Conservation (phyloP, 2,113 vertebrate species). For the Leiothrix lutea region DNA sequence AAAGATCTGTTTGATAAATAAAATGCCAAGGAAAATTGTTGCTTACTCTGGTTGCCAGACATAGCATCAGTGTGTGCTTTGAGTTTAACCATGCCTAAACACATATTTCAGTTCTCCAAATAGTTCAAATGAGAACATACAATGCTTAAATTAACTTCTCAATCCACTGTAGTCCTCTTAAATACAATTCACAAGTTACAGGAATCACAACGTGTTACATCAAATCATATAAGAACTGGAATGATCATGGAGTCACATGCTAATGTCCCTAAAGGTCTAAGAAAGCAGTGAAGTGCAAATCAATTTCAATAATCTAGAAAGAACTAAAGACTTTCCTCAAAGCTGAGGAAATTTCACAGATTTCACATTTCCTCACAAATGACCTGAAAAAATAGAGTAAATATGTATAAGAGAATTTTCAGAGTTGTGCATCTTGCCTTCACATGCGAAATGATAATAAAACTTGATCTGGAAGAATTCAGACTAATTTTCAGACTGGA, state of each 20-base stretch:
- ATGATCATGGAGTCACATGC: not conserved
- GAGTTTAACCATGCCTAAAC: slow-evolving; percentile 19
- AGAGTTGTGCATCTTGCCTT: not conserved
- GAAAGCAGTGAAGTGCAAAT: slow-evolving; percentile 1
- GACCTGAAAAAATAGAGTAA: not conserved
- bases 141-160: slow-evolving; percentile 18
- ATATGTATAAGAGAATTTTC: not conserved
- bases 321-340: not conserved
- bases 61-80: not conserved
- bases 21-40: slow-evolving; percentile 20
- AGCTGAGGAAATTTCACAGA: not conserved
- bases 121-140: not conserved
- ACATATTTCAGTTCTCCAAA: not conserved
- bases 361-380: not conserved
- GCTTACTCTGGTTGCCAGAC: not conserved
- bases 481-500: not conserved
- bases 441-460: not conserved
- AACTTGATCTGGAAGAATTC: not conserved
- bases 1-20: slow-evolving; percentile 19
- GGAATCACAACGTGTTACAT: not conserved
- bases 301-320: not conserved
- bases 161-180: not conserved
- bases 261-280: not conserved
- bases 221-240: not conserved
- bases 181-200: not conserved